Percentiles rank a stretch among this genome's conserved stretches.
phyloP scores from a whole-genome alignment of 2,113 vertebrate species.

The Oreocharis arfaki region DNA sequence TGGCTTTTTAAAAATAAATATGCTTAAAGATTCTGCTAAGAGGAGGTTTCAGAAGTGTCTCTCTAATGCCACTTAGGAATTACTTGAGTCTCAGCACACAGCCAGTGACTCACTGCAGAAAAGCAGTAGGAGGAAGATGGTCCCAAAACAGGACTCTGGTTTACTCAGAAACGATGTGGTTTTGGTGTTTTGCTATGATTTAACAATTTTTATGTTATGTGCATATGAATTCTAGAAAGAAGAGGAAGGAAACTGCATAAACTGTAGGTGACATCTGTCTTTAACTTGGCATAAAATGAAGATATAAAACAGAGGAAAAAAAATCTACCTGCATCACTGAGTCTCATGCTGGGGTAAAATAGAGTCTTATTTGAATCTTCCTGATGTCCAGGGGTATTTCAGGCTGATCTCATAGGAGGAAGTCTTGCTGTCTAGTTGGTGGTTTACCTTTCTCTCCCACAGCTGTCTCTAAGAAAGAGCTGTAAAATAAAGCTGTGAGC shows the following conservation, averaged over 20 bases:
- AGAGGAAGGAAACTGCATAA: background rate
- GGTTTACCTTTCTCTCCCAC: background rate
- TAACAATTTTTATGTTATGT: background rate
- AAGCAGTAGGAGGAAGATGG: background rate
- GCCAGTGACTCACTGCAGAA: background rate
- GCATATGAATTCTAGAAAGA: background rate
- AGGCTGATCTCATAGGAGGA: background rate
- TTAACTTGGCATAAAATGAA: background rate
- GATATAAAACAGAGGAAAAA: background rate
- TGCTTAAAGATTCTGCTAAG: background rate
- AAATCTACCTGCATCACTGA: background rate
- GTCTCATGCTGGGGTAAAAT: background rate
- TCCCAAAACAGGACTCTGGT: background rate
- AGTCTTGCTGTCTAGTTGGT: background rate
- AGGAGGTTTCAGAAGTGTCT: background rate
- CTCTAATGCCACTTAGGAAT: background rate
- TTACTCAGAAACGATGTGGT: background rate
- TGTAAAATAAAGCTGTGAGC: background rate
- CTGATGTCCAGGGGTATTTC: background rate
- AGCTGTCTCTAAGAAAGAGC: background rate
- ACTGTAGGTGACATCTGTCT: background rate
- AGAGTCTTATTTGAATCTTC: background rate
- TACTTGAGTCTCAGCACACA: background rate
- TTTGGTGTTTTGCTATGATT: background rate
- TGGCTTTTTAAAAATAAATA: background rate